phyloP scores from a whole-genome alignment of 1,140 invertebrate species.

The Drosophila repleta region DNA sequence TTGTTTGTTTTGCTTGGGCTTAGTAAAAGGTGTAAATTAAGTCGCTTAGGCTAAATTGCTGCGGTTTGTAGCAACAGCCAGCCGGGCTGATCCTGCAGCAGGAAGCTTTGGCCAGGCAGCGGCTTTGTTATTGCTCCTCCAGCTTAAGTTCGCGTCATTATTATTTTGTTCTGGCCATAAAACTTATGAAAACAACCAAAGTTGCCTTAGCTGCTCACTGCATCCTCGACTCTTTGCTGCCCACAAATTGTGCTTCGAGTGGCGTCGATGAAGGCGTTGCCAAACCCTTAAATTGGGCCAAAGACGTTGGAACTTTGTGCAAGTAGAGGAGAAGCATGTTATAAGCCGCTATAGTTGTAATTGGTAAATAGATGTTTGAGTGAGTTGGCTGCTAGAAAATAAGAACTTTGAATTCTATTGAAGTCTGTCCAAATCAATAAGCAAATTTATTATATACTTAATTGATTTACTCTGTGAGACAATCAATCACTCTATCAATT shows the following conservation, averaged over 20 bases:
- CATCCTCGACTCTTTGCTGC: not conserved
- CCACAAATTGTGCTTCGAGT: not conserved
- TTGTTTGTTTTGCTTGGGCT: conserved; percentile 65
- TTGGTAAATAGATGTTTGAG: not conserved
- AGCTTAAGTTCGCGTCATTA: conserved; percentile 70
- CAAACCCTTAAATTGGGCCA: not conserved
- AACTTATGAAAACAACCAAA: conserved; percentile 62
- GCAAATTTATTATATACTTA: not conserved
- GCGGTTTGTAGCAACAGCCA: conserved; percentile 1
- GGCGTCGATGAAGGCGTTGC: not conserved
- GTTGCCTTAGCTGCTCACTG: conserved; percentile 12
- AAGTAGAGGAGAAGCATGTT: not conserved
- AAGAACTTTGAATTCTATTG: too few species aligned
- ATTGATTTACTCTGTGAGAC: not conserved
- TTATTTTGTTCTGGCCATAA: conserved; percentile 62
- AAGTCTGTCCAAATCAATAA: too few species aligned
- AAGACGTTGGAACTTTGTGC: conserved; percentile 5
- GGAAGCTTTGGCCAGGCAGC: conserved; percentile 24
- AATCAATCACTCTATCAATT: not conserved
- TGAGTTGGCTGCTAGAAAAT: too few species aligned
- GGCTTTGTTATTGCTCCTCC: conserved; percentile 20
- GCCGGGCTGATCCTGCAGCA: not conserved
- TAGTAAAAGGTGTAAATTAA: conserved; percentile 78
- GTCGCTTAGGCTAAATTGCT: conserved; percentile 65
- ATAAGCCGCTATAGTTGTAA: not conserved